These are phyloP conservation scores for Rotaria sp. DNA, from an alignment of 2,888 invertebrate species.

Conservation along the genomic window DNA sequence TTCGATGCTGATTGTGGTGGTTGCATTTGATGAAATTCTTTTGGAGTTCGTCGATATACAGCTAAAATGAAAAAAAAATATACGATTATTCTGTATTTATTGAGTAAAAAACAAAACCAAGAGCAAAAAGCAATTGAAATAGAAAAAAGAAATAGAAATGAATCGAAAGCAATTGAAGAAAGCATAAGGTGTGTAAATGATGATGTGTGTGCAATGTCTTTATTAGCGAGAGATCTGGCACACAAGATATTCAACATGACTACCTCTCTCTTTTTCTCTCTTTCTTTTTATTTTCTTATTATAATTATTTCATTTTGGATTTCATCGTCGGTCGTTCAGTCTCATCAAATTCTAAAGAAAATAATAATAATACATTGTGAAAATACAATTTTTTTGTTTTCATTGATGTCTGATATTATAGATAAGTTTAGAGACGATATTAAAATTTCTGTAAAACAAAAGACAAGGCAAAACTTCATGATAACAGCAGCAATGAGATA, in stretches of 20 bases:
- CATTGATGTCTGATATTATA: no score
- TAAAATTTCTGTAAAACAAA: not conserved
- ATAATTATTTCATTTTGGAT: not conserved
- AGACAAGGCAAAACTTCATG: no score
- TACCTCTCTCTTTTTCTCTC: not conserved
- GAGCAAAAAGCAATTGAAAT: not conserved
- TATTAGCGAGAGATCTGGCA: no score
- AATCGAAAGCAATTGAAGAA: not conserved
- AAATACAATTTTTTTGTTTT: no score
- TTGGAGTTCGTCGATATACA: conserved; percentile 16
- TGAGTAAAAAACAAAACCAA: no score
- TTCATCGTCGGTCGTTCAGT: not conserved
- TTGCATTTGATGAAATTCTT: not conserved
- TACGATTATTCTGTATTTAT: no score
- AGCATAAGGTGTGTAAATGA: not conserved
- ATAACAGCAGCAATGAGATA: not conserved
- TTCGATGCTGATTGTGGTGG: not conserved
- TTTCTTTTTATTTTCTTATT: not conserved
- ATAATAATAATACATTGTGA: not conserved
- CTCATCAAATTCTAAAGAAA: not conserved
- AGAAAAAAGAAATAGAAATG: not conserved
- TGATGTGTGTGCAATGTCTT: not conserved
- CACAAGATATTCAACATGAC: not conserved
- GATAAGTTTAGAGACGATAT: not conserved
- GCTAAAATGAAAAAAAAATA: not conserved